Conservation (phyloP, 2,888 invertebrate species). For the Acanthacorydalis orientalis region DNA sequence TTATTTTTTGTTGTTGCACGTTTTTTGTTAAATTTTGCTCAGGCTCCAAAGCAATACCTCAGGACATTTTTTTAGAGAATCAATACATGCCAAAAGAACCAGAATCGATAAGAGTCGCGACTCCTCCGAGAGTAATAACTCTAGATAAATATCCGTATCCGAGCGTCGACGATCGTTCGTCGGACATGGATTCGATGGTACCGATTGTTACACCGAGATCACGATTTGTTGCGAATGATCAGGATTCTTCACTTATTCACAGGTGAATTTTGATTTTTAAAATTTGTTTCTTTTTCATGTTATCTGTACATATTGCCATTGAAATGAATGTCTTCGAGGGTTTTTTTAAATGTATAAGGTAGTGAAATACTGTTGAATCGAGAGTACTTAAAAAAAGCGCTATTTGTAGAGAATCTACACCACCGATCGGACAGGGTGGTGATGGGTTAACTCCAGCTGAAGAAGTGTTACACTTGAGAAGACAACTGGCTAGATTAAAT, state of each 20-base stretch:
- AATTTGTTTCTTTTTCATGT: neutral
- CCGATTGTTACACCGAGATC: constrained; percentile 17
- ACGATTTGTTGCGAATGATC: constrained; percentile 18
- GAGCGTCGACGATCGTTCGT: constrained; percentile 39
- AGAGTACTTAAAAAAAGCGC: neutral
- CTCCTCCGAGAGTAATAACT: constrained; percentile 78
- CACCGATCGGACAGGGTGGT: constrained; percentile 35
- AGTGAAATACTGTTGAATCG: too few species aligned
- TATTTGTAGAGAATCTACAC: constrained; percentile 45
- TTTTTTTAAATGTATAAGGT: too few species aligned
- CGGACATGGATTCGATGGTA: constrained; percentile 22
- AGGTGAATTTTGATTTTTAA: constrained; percentile 6
- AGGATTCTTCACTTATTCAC: constrained; percentile 7
- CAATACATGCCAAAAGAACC: constrained; percentile 52
- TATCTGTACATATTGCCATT: neutral
- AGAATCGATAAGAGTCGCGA: constrained; percentile 63
- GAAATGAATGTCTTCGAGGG: too few species aligned
- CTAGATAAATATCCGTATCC: constrained; percentile 73
- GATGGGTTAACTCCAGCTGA: constrained; percentile 55
- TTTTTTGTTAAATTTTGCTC: constrained; percentile 13
- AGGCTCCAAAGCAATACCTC: constrained; percentile 73
- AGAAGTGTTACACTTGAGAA: constrained; percentile 65
- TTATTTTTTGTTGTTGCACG: neutral
- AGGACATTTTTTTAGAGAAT: constrained; percentile 74
- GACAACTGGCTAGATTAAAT: constrained; percentile 75